phyloP scores from a whole-genome alignment of 2,113 vertebrate genomes.

The Tyrannus savana region DNA sequence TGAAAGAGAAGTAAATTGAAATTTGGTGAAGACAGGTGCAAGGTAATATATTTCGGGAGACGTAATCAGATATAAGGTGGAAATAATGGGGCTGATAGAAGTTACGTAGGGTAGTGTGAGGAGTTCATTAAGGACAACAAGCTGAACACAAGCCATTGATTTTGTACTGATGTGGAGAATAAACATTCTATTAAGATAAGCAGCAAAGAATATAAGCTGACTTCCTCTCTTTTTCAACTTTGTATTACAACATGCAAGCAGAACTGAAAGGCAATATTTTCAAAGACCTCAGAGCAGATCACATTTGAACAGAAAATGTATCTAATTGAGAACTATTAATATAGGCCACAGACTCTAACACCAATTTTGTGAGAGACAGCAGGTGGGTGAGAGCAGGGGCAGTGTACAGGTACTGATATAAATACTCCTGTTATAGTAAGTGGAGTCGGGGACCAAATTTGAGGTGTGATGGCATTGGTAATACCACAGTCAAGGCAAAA shows the following conservation, averaged over 20 bases:
- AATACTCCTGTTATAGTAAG: neutral
- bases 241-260: neutral
- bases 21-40: neutral
- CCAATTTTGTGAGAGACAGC: neutral
- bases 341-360: neutral
- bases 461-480: neutral
- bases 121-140: neutral
- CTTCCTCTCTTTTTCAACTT: neutral
- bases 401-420: neutral
- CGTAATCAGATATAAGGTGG: neutral
- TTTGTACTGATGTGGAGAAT: neutral
- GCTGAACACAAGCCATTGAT: neutral
- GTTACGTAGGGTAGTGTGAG: neutral
- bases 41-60: neutral
- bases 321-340: neutral
- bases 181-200: neutral
- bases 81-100: neutral
- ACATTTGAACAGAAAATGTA: neutral
- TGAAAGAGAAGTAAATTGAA: neutral
- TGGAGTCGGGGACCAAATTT: neutral
- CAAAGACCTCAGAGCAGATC: neutral
- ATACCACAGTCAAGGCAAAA: neutral
- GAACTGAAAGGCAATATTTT: neutral
- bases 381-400: accelerated
- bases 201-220: neutral